A percentile compares a stretch with the other conserved stretches of the same genome.
Conservation (phyloP, 2,888 invertebrate species). For the Dasysyrphus albostriatus region DNA sequence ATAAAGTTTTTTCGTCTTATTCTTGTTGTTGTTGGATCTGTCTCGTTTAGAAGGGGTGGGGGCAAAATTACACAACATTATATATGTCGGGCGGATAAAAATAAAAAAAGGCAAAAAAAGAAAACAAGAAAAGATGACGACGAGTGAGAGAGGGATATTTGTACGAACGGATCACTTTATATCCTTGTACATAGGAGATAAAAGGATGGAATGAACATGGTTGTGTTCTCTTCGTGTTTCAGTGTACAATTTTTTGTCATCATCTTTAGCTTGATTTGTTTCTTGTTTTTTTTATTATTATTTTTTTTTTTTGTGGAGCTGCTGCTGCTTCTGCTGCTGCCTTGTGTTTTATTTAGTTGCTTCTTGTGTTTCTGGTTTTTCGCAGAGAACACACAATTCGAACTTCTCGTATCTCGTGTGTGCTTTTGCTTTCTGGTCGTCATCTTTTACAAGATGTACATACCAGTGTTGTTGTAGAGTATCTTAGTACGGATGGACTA, state of each 20-base stretch:
- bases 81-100: conserved; percentile 67
- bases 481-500: conserved; percentile 48
- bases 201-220: conserved; percentile 76
- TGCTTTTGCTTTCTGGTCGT: conserved; percentile 74
- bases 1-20: conserved; percentile 52
- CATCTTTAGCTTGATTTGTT: conserved; percentile 68
- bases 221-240: conserved; percentile 72
- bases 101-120: conserved; percentile 35
- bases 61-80: conserved; percentile 76
- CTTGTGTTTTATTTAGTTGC: conserved; percentile 69
- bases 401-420: conserved; percentile 55
- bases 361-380: conserved; percentile 74
- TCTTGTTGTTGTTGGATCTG: conserved; percentile 32
- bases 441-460: conserved; percentile 75
- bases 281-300: conserved; percentile 40
- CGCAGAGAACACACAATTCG: conserved; percentile 53
- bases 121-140: conserved; percentile 56
- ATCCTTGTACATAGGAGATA: conserved; percentile 76
- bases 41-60: conserved; percentile 59
- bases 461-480: conserved; percentile 58
- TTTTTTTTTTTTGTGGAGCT: conserved; percentile 38
- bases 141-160: conserved; percentile 74
- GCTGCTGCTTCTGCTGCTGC: conserved; percentile 34
- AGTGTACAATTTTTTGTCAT: conserved; percentile 62
- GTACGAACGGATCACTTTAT: conserved; percentile 73